Percentiles rank a stretch among this genome's conserved stretches.
These are phyloP conservation scores for Melopsittacus undulatus DNA, from an alignment of 2,797 vertebrate genomes.

Conservation along the genomic window DNA sequence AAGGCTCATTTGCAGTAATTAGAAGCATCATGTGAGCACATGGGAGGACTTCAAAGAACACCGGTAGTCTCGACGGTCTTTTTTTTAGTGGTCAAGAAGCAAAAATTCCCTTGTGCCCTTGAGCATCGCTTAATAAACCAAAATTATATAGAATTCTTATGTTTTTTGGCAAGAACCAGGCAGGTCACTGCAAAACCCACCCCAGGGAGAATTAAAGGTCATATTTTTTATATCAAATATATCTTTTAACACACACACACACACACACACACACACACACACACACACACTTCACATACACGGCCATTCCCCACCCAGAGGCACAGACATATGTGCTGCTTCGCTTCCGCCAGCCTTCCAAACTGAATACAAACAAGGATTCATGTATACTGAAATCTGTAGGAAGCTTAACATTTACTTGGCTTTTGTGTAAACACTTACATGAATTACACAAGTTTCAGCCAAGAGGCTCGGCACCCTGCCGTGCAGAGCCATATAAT, in stretches of 20 bases:
- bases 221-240: neutral
- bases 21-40: neutral
- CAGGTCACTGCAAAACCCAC: neutral
- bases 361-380: slow-evolving; percentile 18
- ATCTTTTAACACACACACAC: neutral
- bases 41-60: neutral
- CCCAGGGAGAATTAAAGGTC: neutral
- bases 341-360: neutral
- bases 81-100: neutral
- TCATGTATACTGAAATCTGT: slow-evolving; percentile 20
- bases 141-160: neutral
- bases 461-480: slow-evolving; percentile 21
- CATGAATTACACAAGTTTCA: slow-evolving; percentile 43
- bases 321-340: neutral
- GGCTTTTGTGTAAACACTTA: slow-evolving; percentile 65
- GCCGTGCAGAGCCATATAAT: slow-evolving; percentile 10
- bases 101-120: neutral
- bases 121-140: neutral
- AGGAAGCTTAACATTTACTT: slow-evolving; percentile 56
- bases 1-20: slow-evolving; percentile 42
- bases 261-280: neutral
- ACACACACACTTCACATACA: neutral
- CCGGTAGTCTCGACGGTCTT: neutral
- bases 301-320: neutral
- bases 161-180: neutral